Percentiles rank a stretch among this genome's conserved stretches.
Conservation (phyloP, 2,888 invertebrate species). For the Tipula unca region DNA sequence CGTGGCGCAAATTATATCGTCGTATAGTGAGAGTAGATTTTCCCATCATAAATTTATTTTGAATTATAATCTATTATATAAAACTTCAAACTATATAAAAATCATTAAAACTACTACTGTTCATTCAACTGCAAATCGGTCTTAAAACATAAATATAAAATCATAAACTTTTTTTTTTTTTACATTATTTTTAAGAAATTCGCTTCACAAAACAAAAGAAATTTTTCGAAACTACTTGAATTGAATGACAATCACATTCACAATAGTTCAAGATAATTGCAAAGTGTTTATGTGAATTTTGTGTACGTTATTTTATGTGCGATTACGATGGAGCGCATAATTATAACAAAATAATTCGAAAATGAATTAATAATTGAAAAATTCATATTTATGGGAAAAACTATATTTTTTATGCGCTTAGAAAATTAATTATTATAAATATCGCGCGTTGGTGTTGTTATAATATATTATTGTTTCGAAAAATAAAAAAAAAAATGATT, state of each 20-base stretch:
- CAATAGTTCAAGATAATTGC: not conserved
- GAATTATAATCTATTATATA: not conserved
- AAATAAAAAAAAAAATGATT: not conserved
- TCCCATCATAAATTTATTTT: not conserved
- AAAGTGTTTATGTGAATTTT: conserved; percentile 8
- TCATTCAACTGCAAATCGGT: conserved; percentile 8
- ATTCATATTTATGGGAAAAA: not conserved
- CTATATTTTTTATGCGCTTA: not conserved
- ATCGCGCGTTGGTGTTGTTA: not conserved
- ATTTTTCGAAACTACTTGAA: not conserved
- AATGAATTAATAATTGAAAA: not conserved
- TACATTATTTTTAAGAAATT: not conserved
- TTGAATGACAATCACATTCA: not conserved
- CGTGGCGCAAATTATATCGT: not conserved
- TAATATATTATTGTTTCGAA: not conserved
- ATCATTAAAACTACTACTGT: not conserved
- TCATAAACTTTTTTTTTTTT: not conserved
- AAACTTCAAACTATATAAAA: not conserved
- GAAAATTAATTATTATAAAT: not conserved
- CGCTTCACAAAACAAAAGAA: not conserved
- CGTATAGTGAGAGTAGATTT: not conserved
- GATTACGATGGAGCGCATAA: not conserved
- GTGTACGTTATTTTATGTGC: not conserved
- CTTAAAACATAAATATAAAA: not conserved
- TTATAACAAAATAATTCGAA: not conserved